Evolutionary conservation across 2,888 invertebrate species (phyloP).

Genomic region (Stenodema calcarata): DNA sequence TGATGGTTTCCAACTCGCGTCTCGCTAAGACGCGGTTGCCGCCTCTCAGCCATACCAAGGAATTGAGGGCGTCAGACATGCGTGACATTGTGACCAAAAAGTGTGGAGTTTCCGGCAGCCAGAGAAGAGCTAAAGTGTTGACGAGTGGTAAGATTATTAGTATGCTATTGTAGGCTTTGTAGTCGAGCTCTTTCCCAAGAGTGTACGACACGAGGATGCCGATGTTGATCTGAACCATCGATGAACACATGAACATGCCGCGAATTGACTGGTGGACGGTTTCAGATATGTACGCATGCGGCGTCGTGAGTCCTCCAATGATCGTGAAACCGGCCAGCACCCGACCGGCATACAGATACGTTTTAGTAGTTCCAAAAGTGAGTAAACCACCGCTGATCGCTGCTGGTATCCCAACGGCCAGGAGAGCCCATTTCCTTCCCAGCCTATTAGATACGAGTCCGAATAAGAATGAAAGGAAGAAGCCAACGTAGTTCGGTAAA

Average conservation of each 20-base stretch:
- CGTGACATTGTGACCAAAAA: neutral
- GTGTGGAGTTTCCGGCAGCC: slow-evolving; percentile 24
- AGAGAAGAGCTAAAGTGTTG: neutral
- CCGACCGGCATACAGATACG: neutral
- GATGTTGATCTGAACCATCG: neutral
- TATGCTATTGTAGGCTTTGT: slow-evolving; percentile 2
- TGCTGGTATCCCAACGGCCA: neutral
- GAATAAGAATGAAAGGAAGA: neutral
- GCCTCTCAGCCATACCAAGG: slow-evolving; percentile 17
- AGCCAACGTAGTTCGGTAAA: neutral
- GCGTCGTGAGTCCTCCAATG: neutral
- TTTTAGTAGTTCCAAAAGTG: neutral
- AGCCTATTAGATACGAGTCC: neutral
- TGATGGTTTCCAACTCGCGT: neutral
- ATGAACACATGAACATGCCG: slow-evolving; percentile 9
- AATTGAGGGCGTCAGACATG: neutral
- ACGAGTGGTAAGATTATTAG: neutral
- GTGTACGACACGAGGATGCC: slow-evolving; percentile 29
- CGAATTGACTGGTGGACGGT: slow-evolving; percentile 34
- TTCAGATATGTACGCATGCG: slow-evolving; percentile 25
- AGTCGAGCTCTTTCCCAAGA: neutral
- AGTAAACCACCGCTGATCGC: neutral
- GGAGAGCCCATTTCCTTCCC: neutral
- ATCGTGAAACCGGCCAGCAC: neutral
- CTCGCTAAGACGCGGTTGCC: neutral